These are phyloP conservation scores for Mechanitis mazaeus DNA, from an alignment of 2,888 invertebrate genomes.

Conservation along the genomic window DNA sequence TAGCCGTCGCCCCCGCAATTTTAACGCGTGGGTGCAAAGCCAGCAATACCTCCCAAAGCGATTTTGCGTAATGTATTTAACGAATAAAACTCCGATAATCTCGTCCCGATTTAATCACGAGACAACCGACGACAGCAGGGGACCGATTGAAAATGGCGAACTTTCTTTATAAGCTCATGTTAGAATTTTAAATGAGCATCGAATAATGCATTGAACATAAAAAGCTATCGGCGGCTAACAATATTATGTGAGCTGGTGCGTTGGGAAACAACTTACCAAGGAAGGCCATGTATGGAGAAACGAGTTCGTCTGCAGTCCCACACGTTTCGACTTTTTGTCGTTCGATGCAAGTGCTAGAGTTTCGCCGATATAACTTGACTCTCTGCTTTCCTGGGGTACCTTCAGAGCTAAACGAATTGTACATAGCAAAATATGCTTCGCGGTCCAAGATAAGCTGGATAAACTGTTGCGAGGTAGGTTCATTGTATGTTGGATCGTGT, in stretches of 20 bases:
- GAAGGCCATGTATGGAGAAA: constrained; percentile 72
- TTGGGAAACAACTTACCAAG: constrained; percentile 69
- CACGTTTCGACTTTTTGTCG: constrained; percentile 74
- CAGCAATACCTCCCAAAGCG: constrained; percentile 56
- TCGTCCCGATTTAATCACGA: constrained; percentile 28
- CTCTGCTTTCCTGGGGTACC: constrained; percentile 40
- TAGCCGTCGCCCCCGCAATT: constrained; percentile 66
- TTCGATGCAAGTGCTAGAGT: constrained; percentile 60
- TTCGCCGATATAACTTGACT: constrained; percentile 46
- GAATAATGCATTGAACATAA: constrained; percentile 76
- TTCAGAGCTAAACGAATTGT: constrained; percentile 33
- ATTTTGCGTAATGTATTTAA: constrained; percentile 72
- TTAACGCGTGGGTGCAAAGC: constrained; percentile 63
- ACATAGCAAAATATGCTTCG: constrained; percentile 37
- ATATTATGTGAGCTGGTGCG: constrained; percentile 74
- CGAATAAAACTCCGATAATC: constrained; percentile 48
- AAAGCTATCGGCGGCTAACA: constrained; percentile 75
- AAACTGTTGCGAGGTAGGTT: constrained; percentile 48
- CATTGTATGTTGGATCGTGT: constrained; percentile 61
- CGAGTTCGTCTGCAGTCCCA: constrained; percentile 74
- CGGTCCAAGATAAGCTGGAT: constrained; percentile 49
- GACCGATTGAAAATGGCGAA: constrained; percentile 68
- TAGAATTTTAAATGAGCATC: constrained; percentile 77
- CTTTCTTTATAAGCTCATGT: constrained; percentile 73
- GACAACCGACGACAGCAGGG: constrained; percentile 67